A percentile compares a stretch with the other conserved stretches of the same genome.
phyloP scores from a whole-genome alignment of 2,113 vertebrate species.

The Cricetomys ansorgei region DNA sequence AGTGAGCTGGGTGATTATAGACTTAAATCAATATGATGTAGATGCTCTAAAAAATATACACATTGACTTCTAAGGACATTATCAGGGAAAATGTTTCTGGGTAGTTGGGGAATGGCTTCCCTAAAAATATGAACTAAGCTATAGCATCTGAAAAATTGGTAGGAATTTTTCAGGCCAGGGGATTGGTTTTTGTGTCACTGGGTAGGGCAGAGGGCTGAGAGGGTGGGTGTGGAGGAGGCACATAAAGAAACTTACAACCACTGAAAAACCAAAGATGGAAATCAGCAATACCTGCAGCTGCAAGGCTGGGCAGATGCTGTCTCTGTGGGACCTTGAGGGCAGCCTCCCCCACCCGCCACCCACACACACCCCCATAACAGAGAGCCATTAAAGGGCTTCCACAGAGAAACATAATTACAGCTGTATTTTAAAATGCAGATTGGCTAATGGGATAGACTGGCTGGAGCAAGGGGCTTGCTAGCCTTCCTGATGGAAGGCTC shows the following conservation, averaged over 20 bases:
- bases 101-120: neutral
- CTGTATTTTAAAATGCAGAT: conserved; percentile 23
- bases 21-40: neutral
- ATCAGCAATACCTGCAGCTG: neutral
- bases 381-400: conserved; percentile 13
- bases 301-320: neutral
- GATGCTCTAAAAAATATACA: neutral
- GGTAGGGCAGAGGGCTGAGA: neutral
- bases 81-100: neutral
- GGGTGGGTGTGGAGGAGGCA: neutral
- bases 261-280: neutral
- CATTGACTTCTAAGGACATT: neutral
- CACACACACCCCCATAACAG: neutral
- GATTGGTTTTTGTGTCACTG: neutral
- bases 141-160: neutral
- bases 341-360: neutral
- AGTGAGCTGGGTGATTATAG: neutral
- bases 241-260: neutral
- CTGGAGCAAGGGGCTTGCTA: neutral
- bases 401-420: neutral
- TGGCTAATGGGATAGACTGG: neutral
- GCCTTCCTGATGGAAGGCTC: neutral
- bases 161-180: neutral
- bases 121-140: neutral
- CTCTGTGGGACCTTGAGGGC: neutral